These are phyloP conservation scores for Paramormyrops hopkinsi DNA, from an alignment of 2,797 vertebrate genomes.

Conservation along the genomic window DNA sequence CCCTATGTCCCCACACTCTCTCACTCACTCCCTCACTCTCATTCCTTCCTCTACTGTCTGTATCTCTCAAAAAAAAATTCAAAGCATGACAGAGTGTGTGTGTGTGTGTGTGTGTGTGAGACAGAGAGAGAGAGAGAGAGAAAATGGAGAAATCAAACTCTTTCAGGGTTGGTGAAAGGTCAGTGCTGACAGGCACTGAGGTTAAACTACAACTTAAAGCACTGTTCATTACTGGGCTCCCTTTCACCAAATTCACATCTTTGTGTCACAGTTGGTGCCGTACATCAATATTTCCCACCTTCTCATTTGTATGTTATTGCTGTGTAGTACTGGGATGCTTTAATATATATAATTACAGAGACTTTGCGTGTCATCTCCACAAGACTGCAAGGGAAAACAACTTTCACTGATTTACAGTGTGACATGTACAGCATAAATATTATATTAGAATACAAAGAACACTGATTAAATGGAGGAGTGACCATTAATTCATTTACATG, in stretches of 20 bases:
- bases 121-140: constrained; percentile 35
- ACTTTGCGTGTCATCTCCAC: not conserved
- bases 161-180: constrained; percentile 98
- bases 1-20: constrained; percentile 70
- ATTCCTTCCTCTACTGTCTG: constrained; percentile 31
- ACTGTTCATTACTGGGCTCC: constrained; percentile 95
- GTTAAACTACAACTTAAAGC: constrained; percentile 99
- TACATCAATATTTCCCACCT: constrained; percentile 85
- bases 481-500: constrained; percentile 10
- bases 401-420: not conserved
- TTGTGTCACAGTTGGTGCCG: constrained; percentile 87
- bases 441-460: not conserved
- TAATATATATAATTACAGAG: constrained; percentile 61
- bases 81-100: constrained; percentile 50
- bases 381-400: not conserved
- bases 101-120: constrained; percentile 36
- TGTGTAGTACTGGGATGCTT: constrained; percentile 71
- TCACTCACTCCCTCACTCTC: constrained; percentile 22
- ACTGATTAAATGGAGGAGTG: not conserved
- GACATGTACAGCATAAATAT: not conserved
- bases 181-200: constrained; percentile 94
- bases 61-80: constrained; percentile 53
- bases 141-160: constrained; percentile 88
- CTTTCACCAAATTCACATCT: constrained; percentile 93
- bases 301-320: constrained; percentile 94